A percentile compares a stretch with the other conserved stretches of the same genome.
phyloP scores from a whole-genome alignment of 1,140 invertebrate genomes.

The Globodera rostochiensis region DNA sequence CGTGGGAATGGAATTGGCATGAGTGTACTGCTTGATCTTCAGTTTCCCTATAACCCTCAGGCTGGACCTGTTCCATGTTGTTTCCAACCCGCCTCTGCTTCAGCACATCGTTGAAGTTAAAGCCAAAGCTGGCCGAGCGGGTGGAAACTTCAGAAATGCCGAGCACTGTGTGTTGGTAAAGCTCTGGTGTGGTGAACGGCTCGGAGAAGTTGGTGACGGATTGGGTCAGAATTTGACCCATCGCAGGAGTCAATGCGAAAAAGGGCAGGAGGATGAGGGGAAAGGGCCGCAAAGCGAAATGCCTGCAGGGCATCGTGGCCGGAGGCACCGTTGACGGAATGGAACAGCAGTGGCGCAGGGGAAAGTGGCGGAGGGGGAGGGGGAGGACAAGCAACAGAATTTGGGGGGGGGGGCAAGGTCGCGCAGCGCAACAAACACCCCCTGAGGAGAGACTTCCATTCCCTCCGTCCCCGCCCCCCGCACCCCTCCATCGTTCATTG shows the following conservation, averaged over 20 bases:
- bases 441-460: neutral
- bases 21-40: constrained; percentile 8
- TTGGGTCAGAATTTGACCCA: constrained; percentile 35
- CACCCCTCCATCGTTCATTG: no score
- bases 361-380: neutral
- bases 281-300: neutral
- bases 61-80: constrained; percentile 41
- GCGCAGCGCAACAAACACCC: neutral
- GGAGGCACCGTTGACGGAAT: neutral
- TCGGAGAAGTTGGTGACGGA: constrained; percentile 33
- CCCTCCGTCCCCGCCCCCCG: neutral
- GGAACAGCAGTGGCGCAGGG: neutral
- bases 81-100: constrained; percentile 39
- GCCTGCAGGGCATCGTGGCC: neutral
- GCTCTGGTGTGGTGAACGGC: neutral
- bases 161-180: neutral
- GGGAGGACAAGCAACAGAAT: neutral
- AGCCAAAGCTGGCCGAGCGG: constrained; percentile 7
- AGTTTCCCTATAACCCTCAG: no score
- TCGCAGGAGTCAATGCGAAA: neutral
- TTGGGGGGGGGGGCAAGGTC: neutral
- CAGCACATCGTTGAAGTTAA: constrained; percentile 44
- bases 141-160: neutral
- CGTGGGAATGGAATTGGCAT: constrained; percentile 1
- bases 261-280: neutral